Percentiles rank a stretch among this genome's conserved stretches.
Conservation (phyloP, 2,113 vertebrate genomes). For the Osmerus eperlanus region DNA sequence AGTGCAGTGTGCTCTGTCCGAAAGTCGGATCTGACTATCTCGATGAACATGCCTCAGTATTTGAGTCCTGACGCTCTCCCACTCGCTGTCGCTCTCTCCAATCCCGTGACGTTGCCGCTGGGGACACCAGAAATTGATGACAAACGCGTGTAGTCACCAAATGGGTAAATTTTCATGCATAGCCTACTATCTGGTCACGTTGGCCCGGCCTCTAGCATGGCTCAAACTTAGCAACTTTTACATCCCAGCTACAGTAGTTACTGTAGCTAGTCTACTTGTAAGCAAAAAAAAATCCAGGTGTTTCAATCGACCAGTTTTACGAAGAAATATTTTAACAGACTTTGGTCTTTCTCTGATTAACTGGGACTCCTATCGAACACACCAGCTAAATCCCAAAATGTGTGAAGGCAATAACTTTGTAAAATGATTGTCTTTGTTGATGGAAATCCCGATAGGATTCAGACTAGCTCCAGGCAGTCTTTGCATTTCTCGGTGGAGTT, state of each 20-base stretch:
- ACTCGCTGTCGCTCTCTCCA: conserved; percentile 43
- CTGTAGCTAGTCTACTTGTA: no score
- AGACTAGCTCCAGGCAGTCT: background rate
- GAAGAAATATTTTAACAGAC: no score
- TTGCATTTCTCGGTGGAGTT: conserved; percentile 51
- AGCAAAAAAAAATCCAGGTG: no score
- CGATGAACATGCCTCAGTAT: conserved; percentile 32
- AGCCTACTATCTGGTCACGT: background rate
- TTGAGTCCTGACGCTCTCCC: conserved; percentile 20
- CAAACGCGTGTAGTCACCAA: background rate
- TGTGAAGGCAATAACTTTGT: background rate
- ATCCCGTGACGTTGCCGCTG: conserved; percentile 21
- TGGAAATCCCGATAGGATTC: background rate
- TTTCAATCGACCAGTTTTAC: no score
- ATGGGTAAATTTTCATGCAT: background rate
- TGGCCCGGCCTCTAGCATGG: no score
- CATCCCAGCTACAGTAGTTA: no score
- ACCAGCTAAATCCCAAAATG: no score
- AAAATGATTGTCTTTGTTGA: conserved; percentile 17
- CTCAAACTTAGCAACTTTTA: no score
- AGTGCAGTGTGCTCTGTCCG: conserved; percentile 17
- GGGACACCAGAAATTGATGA: conserved; percentile 6
- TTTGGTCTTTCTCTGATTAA: no score
- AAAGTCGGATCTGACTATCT: conserved; percentile 1
- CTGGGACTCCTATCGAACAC: no score